Evolutionary conservation across 2,797 vertebrate genomes (phyloP), one percentile per base, ranked within the genome.

Genomic region (Macrochelys suwanniensis): DNA sequence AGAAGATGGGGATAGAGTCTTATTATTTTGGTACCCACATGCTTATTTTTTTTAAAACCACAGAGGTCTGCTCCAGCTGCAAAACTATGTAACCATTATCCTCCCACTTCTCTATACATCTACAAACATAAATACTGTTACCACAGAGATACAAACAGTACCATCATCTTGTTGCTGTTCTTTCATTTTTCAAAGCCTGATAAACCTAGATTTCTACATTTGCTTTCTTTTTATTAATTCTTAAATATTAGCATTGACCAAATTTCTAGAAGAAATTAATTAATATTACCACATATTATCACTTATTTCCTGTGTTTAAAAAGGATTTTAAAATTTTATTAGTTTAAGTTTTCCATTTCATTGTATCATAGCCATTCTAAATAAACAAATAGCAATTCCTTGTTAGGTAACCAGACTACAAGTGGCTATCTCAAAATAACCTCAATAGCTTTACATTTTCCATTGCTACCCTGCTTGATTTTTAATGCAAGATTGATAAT

Each of bases 1-100:
- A 81, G 80, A 65, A 56, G 0, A 5, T n/a, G 65, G n/a, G 23
- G 2, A 21, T 11, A 54, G 82, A 89, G 5, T 0, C 0, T 78
- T 85, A 78, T 82, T 11, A 8, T 50, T 53, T 78, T 88, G 1
- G 37, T 79, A 54, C 11, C 4, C 87, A 23, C 26, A 37, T 15
- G 13, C 0, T 49, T 82, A 53, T 87, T 37, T 71, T 9, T 79
- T 81, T 78, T 54, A 26, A 53, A 5, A 80, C 1, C 15, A 83
- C 12, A 59, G 77, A 71, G 10, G 10, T 21, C 10, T 65, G 11
- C 12, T 71, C 37, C 68, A 37, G 21, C 10, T 42, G 33, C 37
- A 71, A 37, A 37, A 8, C n/a, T n/a, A 42, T 71, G 21, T 21
- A 37, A 71, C 9, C n/a, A 23, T 61, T 37, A 25, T 71, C 68